Percentiles rank a stretch among this genome's conserved stretches.
These are phyloP conservation scores for Meteorus sp. DNA, from an alignment of 1,140 invertebrate genomes.

Conservation along the genomic window DNA sequence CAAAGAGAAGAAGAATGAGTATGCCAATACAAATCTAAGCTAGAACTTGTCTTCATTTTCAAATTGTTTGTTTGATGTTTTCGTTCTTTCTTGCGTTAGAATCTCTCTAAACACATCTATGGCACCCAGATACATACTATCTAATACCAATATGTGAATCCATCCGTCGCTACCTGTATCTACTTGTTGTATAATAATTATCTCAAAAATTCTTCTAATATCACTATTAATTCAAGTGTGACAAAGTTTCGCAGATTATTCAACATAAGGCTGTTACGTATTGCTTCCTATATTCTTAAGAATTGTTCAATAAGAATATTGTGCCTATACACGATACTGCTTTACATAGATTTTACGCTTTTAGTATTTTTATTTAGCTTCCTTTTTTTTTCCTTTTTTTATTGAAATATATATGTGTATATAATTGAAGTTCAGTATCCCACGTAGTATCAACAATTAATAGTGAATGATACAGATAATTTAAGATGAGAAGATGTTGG, in stretches of 20 bases:
- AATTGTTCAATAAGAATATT: slow-evolving; percentile 49
- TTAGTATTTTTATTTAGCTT: slow-evolving; percentile 18
- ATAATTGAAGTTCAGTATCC: slow-evolving; percentile 52
- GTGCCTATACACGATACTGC: slow-evolving; percentile 49
- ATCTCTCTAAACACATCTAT: slow-evolving; percentile 64
- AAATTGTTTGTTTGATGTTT: slow-evolving; percentile 3
- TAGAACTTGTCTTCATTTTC: slow-evolving; percentile 30
- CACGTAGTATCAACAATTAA: slow-evolving; percentile 54
- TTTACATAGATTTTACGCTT: slow-evolving; percentile 32
- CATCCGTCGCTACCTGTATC: slow-evolving; percentile 54
- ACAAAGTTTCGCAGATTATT: slow-evolving; percentile 48
- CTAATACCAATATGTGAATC: slow-evolving; percentile 53
- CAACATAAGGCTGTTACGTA: slow-evolving; percentile 59
- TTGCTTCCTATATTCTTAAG: slow-evolving; percentile 53
- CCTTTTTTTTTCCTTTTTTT: slow-evolving; percentile 35
- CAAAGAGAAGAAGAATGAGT: slow-evolving; percentile 38
- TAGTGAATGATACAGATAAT: slow-evolving; percentile 58
- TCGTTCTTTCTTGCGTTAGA: neutral
- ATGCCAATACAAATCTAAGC: slow-evolving; percentile 48
- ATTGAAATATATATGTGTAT: slow-evolving; percentile 51
- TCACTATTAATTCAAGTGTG: slow-evolving; percentile 49
- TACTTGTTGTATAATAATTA: slow-evolving; percentile 52
- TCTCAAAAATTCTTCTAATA: slow-evolving; percentile 48
- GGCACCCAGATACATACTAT: slow-evolving; percentile 64
- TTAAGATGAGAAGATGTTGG: slow-evolving; percentile 54